Conservation (phyloP, 2,797 vertebrate species). For the Chelon auratus region DNA sequence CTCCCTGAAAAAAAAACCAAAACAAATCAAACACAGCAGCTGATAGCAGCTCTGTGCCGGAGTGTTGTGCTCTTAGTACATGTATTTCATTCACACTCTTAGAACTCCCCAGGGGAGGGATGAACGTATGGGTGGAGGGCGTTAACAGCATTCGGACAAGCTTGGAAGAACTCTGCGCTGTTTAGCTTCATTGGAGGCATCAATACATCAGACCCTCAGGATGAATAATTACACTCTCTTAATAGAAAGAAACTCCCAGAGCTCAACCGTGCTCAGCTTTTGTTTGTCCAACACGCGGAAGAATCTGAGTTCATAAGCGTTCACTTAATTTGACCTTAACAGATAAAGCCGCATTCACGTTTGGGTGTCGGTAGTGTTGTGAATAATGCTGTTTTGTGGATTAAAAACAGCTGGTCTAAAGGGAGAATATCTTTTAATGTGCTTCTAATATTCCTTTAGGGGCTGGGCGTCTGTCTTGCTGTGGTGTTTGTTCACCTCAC, state of each 20-base stretch:
- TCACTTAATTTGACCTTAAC: conserved; percentile 31
- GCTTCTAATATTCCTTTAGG: background rate
- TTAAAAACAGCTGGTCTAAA: conserved; percentile 8
- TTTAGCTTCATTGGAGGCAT: conserved; percentile 36
- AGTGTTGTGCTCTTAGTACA: conserved; percentile 39
- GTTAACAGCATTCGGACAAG: conserved; percentile 40
- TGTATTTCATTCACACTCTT: conserved; percentile 63
- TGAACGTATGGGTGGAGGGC: conserved; percentile 21
- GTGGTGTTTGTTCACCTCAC: conserved; percentile 19
- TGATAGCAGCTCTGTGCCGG: conserved; percentile 39
- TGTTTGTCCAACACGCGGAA: conserved; percentile 11
- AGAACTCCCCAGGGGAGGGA: conserved; percentile 42
- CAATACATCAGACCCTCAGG: conserved; percentile 36
- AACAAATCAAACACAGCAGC: background rate
- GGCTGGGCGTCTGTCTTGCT: background rate
- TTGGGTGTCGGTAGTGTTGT: background rate
- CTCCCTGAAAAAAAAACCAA: conserved; percentile 44
- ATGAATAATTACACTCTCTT: conserved; percentile 40
- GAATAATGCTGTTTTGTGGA: background rate
- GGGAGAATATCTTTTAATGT: background rate
- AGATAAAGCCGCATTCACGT: conserved; percentile 9
- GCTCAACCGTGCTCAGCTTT: conserved; percentile 12
- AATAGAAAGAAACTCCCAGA: conserved; percentile 38
- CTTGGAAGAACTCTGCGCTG: conserved; percentile 23
- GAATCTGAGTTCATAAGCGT: conserved; percentile 33